Conservation (phyloP, 2,113 vertebrate species). For the Caranx melampygus region DNA sequence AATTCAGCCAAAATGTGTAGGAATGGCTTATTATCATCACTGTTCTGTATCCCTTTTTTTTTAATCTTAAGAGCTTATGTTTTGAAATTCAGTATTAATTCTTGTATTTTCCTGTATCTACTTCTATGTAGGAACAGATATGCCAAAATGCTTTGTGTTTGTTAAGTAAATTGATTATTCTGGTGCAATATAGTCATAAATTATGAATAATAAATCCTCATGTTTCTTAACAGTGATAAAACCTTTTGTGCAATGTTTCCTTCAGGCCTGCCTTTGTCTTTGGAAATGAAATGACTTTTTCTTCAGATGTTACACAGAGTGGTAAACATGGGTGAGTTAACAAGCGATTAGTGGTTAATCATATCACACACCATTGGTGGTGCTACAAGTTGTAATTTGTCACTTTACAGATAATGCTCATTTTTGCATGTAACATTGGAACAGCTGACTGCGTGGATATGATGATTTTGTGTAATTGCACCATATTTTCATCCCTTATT, state of each 20-base stretch:
- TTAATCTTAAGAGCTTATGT: neutral
- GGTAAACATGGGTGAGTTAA: neutral
- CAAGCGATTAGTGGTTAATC: neutral
- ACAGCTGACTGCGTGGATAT: neutral
- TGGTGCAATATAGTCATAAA: neutral
- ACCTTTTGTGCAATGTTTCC: neutral
- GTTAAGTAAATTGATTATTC: conserved; percentile 7
- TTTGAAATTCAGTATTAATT: neutral
- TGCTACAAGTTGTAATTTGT: neutral
- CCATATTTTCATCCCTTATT: neutral
- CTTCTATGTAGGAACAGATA: neutral
- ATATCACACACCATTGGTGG: neutral
- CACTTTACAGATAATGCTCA: neutral
- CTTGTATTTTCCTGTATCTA: neutral
- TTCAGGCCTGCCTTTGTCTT: neutral
- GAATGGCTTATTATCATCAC: conserved; percentile 2
- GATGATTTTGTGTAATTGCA: conserved; percentile 13
- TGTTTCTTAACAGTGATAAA: neutral
- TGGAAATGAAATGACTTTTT: neutral
- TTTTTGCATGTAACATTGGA: conserved; percentile 15
- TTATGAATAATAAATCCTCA: neutral
- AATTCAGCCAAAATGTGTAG: conserved; percentile 13
- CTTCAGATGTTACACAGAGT: neutral
- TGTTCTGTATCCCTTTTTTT: neutral
- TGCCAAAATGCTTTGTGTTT: neutral